Conservation (phyloP, 1,140 invertebrate species). For the Microplitis demolitor region DNA sequence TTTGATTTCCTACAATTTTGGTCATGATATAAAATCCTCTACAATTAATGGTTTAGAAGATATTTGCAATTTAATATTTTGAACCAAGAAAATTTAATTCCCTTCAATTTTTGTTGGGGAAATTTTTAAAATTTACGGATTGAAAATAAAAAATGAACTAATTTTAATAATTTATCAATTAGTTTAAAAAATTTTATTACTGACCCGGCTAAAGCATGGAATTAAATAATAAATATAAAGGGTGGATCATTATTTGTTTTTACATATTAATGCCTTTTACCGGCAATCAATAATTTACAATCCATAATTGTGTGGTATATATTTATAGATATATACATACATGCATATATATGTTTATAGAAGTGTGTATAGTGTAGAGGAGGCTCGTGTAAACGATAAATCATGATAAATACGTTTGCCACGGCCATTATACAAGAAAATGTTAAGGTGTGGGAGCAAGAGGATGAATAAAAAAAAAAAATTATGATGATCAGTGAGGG, state of each 20-base stretch:
- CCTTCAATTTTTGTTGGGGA: background rate
- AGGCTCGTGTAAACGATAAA: slow-evolving; percentile 58
- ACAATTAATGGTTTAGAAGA: too few relatives aligned
- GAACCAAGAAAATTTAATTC: background rate
- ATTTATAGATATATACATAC: background rate
- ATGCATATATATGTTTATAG: too few relatives aligned
- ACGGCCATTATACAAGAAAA: slow-evolving; percentile 50
- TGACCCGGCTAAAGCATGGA: too few relatives aligned
- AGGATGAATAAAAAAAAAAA: slow-evolving; percentile 8
- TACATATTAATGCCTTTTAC: slow-evolving; percentile 48
- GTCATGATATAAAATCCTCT: too few relatives aligned
- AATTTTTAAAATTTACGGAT: too few relatives aligned
- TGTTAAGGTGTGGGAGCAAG: slow-evolving; percentile 29
- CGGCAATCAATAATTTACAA: slow-evolving; percentile 51
- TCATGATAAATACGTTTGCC: slow-evolving; percentile 60
- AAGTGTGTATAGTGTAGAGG: slow-evolving; percentile 28
- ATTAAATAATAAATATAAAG: background rate
- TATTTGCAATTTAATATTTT: too few relatives aligned
- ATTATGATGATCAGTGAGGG: slow-evolving; percentile 24
- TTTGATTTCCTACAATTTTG: too few relatives aligned
- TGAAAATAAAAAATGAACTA: too few relatives aligned
- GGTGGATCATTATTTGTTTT: slow-evolving; percentile 47
- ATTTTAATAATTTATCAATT: too few relatives aligned
- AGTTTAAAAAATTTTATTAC: too few relatives aligned
- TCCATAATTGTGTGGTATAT: slow-evolving; percentile 47